Evolutionary conservation across 2,888 invertebrate genomes (phyloP).

Genomic region (Gasteruption jaculator): DNA sequence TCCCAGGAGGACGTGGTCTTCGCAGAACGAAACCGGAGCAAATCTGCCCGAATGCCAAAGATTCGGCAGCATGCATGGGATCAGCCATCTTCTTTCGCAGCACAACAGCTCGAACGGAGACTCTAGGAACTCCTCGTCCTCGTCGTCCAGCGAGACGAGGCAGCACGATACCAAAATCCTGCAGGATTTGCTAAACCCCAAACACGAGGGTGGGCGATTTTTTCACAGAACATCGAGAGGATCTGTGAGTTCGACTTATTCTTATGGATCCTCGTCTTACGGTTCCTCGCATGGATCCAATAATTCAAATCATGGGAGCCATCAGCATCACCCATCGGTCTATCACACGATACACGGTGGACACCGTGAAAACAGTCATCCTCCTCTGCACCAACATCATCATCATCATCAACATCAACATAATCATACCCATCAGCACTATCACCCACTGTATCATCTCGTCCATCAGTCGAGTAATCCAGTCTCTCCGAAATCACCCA

Average conservation of each 20-base stretch:
- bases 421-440: slow-evolving; percentile 32
- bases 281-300: slow-evolving; percentile 37
- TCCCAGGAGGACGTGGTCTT: too few relatives aligned
- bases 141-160: slow-evolving; percentile 22
- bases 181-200: slow-evolving; percentile 33
- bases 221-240: slow-evolving; percentile 35
- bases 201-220: slow-evolving; percentile 27
- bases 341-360: slow-evolving; percentile 43
- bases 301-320: slow-evolving; percentile 52
- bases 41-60: too few relatives aligned
- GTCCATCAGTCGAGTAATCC: slow-evolving; percentile 24
- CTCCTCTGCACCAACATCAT: slow-evolving; percentile 31
- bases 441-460: too few relatives aligned
- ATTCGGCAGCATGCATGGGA: slow-evolving; percentile 57
- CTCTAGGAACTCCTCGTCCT: slow-evolving; percentile 17
- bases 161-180: slow-evolving; percentile 35
- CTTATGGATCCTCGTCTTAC: slow-evolving; percentile 37
- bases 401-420: slow-evolving; percentile 42
- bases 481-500: slow-evolving; percentile 36
- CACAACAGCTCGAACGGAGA: slow-evolving; percentile 24
- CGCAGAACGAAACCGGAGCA: too few relatives aligned
- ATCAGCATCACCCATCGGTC: slow-evolving; percentile 22
- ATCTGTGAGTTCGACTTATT: slow-evolving; percentile 45
- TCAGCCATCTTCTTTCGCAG: slow-evolving; percentile 52
- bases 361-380: slow-evolving; percentile 23